phyloP scores from a whole-genome alignment of 2,888 invertebrate genomes.

The Himalopsyche tibetana region DNA sequence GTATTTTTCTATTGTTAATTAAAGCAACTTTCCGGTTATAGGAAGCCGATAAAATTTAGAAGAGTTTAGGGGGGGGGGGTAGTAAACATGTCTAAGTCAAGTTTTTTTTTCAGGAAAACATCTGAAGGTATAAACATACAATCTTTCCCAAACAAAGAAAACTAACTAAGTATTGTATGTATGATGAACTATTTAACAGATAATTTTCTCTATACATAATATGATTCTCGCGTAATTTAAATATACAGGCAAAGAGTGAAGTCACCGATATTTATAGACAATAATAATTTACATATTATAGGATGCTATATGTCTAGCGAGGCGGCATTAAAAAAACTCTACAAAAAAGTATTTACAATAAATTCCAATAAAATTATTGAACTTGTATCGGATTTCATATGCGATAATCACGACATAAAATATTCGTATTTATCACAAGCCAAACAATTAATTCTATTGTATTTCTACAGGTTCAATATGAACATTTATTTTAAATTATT shows the following conservation, averaged over 20 bases:
- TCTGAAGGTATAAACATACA: too few species aligned
- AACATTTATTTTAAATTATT: background rate
- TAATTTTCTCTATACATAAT: too few species aligned
- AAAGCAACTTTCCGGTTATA: too few species aligned
- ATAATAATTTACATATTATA: slow-evolving; percentile 22
- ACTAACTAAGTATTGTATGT: too few species aligned
- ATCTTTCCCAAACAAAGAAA: too few species aligned
- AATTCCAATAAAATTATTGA: slow-evolving; percentile 22
- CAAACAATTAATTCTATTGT: slow-evolving; percentile 9
- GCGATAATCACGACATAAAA: background rate
- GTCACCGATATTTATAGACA: slow-evolving; percentile 30
- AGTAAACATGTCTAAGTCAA: too few species aligned
- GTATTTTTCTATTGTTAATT: too few species aligned
- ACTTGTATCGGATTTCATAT: background rate
- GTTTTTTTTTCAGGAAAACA: too few species aligned
- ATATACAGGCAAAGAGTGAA: background rate
- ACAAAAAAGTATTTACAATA: background rate
- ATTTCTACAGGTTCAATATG: background rate
- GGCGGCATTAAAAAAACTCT: background rate
- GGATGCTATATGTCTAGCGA: background rate
- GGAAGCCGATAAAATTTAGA: too few species aligned
- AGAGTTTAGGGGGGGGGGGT: too few species aligned
- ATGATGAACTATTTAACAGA: too few species aligned
- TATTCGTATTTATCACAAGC: background rate
- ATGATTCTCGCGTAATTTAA: too few species aligned